Evolutionary conservation across 2,797 vertebrate species (phyloP), one percentile per base, ranked within the genome.

Genomic region (Chelidonichthys spinosus): DNA sequence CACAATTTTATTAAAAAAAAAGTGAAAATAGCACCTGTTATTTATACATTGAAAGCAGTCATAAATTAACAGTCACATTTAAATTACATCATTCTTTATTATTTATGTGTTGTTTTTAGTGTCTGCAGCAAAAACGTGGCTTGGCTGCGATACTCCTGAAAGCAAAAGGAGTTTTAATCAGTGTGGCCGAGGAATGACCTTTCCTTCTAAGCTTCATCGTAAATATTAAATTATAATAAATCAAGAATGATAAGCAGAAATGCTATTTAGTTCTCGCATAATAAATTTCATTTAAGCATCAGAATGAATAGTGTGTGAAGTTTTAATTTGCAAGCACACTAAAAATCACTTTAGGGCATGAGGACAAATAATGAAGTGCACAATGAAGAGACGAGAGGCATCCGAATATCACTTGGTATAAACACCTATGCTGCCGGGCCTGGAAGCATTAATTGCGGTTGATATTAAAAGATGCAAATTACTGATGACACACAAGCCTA

Each of bases 361-460:
- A 18, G 42, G n/a, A 54, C 25, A 63, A 56, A 60, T 74, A 61
- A 60, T 70, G 55, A 39, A 66, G 32, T 42, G 53, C 15, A 63
- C 14, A 63, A 72, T 72, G 10, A 72, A 72, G 13, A 76, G 18
- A 75, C 72, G 39, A 17, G 40, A 78, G 46, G 36, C 14, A 49
- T 65, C 52, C 4, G 63, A 67, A 56, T 36, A 62, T 40, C 17
- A 62, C 46, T 40, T 62, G 10, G 36, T 56, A 25, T 25, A 53
- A 58, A 74, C 56, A 64, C 14, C 25, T 35, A 15, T 62, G 36
- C 44, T 1, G 25, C 43, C 43, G 40, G 39, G 10, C 3, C 36
- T 69, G 55, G 72, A 84, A 37, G 36, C 13, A 80, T 74, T 69
- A 66, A 85, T 50, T 60, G 53, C 40, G 53, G 9, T 55, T 49